Percentiles rank a stretch among this genome's conserved stretches.
Evolutionary conservation across 2,888 invertebrate species (phyloP).

Genomic region (Orthonychiurus folsomi): DNA sequence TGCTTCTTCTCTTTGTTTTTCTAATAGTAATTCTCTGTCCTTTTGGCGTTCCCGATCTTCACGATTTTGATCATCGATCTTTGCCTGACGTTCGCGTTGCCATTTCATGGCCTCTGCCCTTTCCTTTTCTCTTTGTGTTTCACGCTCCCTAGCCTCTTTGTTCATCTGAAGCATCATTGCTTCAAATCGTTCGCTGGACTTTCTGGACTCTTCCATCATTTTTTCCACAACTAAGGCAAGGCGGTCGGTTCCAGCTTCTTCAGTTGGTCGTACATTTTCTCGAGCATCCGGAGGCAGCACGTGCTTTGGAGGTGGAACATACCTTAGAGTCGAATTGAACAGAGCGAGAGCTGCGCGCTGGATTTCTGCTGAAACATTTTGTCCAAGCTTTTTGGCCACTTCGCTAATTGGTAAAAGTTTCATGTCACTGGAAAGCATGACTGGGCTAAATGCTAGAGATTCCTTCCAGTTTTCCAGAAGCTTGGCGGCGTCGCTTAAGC

Average conservation of each 20-base stretch:
- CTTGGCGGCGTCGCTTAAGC: background rate
- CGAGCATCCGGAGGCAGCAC: background rate
- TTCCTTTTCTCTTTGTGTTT: background rate
- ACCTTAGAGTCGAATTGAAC: background rate
- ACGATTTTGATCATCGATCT: background rate
- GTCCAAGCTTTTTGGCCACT: conserved; percentile 6
- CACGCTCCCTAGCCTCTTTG: background rate
- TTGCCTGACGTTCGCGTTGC: background rate
- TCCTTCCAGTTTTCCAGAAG: conserved; percentile 5
- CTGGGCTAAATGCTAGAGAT: background rate
- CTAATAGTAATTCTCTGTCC: background rate
- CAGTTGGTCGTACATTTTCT: background rate
- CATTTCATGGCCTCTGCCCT: background rate
- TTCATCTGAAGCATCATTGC: conserved; percentile 2
- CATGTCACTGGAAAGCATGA: background rate
- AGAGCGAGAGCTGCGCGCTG: background rate
- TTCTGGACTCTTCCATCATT: conserved; percentile 5
- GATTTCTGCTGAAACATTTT: conserved; percentile 6
- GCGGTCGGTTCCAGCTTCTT: background rate
- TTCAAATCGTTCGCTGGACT: background rate
- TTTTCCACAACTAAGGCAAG: background rate
- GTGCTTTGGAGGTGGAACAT: background rate
- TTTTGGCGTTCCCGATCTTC: background rate
- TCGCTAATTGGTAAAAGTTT: conserved; percentile 5
- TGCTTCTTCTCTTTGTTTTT: background rate